phyloP scores from a whole-genome alignment of 2,888 invertebrate genomes.

The Apodemia duryi region DNA sequence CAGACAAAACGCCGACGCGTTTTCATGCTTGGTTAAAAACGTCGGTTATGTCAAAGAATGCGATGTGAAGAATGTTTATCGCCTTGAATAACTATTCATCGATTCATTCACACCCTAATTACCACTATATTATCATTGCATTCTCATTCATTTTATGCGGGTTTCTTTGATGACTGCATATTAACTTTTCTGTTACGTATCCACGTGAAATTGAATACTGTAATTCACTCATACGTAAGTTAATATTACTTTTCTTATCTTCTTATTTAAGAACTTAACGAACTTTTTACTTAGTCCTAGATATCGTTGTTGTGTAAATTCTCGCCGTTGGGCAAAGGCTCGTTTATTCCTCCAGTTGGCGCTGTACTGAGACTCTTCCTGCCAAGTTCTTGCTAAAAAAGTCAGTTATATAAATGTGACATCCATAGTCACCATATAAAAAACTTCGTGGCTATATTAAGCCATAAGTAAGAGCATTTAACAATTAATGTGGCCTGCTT shows the following conservation, averaged over 20 bases:
- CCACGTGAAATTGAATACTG: not conserved
- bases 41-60: conserved; percentile 16
- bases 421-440: too few species aligned
- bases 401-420: too few species aligned
- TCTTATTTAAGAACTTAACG: too few species aligned
- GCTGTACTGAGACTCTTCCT: too few species aligned
- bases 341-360: too few species aligned
- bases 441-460: too few species aligned
- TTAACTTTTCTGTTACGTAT: not conserved
- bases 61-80: conserved; percentile 1
- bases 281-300: too few species aligned
- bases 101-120: conserved; percentile 15
- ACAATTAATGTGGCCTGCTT: too few species aligned
- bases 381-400: too few species aligned
- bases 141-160: not conserved
- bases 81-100: conserved; percentile 3
- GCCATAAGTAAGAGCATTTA: too few species aligned
- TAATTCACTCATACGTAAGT: not conserved
- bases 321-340: too few species aligned
- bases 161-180: not conserved
- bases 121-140: not conserved
- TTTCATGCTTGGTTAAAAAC: conserved; percentile 6
- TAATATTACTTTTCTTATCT: not conserved
- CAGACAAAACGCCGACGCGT: conserved; percentile 13
- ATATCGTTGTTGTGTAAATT: too few species aligned